Evolutionary conservation across 2,113 vertebrate species (phyloP), one percentile per base, ranked within the genome.

Genomic region (Brienomyrus brachyistius): DNA sequence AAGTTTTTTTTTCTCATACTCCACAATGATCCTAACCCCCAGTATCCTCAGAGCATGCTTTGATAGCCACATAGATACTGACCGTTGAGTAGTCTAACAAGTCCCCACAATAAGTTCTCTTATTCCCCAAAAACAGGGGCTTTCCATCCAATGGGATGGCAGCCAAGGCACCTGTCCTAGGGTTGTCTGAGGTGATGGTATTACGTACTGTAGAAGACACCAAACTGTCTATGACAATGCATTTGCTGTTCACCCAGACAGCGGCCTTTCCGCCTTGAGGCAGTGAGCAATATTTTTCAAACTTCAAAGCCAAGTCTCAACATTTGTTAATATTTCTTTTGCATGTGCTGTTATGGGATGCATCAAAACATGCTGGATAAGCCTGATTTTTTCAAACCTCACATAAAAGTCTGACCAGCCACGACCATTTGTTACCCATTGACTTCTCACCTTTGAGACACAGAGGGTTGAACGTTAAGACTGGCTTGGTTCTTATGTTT

Each of bases 1-100:
- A 93, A 93, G 91, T 93, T 89, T 91, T 85, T 59, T 90, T 90
- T 62, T 90, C 19, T 31, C 40, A 21, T 66, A 51, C 27, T 45
- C 59, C 56, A 87, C 48, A 87, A 43, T n/a, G 48, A 50, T 62
- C 27, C 35, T 59, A 51, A 51, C 74, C 74, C 51, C 66, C 8
- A 40, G 15, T 50, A 43, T 66, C 21, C 54, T 62, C 70, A 48
- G 51, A 31, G 31, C 23, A 40, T 50, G 82, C 48, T 83, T 90
- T 77, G 47, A 84, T 27, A 62, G 74, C 84, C 50, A 84, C 45
- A 84, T 9, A 45, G 5, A 84, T 23, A 54, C 48, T 83, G 74
- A 83, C 21, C 31, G 88, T 77, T 88, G 51, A 87, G 85, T 54
- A 35, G 21, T 40, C 50, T 23, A 47, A 50, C 62, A 88, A 35